These are phyloP conservation scores for Rhabdophis nuchalis DNA, from an alignment of 2,797 vertebrate species.

Conservation along the genomic window DNA sequence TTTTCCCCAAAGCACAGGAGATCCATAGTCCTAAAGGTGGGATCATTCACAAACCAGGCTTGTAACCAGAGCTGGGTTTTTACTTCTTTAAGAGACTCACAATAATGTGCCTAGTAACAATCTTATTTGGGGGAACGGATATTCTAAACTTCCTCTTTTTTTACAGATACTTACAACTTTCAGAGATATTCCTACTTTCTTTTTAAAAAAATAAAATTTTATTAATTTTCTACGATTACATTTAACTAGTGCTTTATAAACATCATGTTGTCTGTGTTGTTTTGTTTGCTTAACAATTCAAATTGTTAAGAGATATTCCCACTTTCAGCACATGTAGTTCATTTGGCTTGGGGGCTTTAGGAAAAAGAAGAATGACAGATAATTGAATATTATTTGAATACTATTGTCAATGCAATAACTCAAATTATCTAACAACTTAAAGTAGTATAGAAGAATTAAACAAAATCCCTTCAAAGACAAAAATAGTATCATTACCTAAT, in stretches of 20 bases:
- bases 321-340: neutral
- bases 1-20: neutral
- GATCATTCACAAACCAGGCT: neutral
- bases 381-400: neutral
- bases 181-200: neutral
- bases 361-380: neutral
- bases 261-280: too few relatives aligned
- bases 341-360: neutral
- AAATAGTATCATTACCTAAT: neutral
- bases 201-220: too few relatives aligned
- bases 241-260: too few relatives aligned
- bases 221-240: too few relatives aligned
- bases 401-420: neutral
- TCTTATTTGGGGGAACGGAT: neutral
- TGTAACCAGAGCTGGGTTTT: neutral
- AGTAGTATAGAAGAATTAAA: neutral
- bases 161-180: neutral
- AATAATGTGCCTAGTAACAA: neutral
- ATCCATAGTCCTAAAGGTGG: neutral
- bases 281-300: too few relatives aligned
- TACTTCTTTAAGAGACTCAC: neutral
- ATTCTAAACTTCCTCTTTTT: neutral
- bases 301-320: neutral
- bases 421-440: neutral
- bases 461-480: neutral